Base-by-base conservation (phyloP, 2,888 invertebrate genomes). In the Cryptocephalus primarius region DNA sequence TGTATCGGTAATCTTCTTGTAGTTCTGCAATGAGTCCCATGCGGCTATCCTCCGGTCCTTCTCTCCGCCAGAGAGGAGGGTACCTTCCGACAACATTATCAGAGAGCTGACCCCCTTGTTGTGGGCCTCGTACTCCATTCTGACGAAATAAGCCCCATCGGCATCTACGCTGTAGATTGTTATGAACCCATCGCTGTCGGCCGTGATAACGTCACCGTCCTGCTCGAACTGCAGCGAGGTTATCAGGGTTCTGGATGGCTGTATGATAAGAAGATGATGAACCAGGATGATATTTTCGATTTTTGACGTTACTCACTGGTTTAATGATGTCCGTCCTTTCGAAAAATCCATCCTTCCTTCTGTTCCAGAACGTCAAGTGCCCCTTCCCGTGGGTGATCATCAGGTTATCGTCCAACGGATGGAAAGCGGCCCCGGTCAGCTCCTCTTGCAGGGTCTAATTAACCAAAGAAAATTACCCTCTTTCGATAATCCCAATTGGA, bases 331-430 rank as follows among this genome's bases (percentile, higher is more conserved):
- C 90, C 0, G 89, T 89, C 51, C 89, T 76, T 72, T 86, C 92
- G 63, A 88, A 92, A 72, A 87, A 92, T 38, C 90, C 90, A 65
- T 91, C 91, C 72, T 90, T 90, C 51, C 89, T 76, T 47, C 91
- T 76, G 60, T 89, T 91, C 93, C 93, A 94, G 69, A 93, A 92
- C 0, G 91, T 88, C 52, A 94, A 71, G 65, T 93, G 92, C 0
- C 90, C 90, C 56, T 88, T 86, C 1, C 94, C 94, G 62, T 89
- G 90, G 0, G 92, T 93, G 54, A 94, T 88, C 50, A 93, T 79
- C 22, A 92, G 76, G 68, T 90, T 91, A 64, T 93, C 91, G 63
- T 93, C 93, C 32, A 88, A 73, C 0, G 93, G 92, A 68, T 93
- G 93, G 69, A 94, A 94, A 1, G 85, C 85, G 0, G 90, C 90